Evolutionary conservation across 2,113 vertebrate species (phyloP).

Genomic region (Leptobrachium ailaonicum): DNA sequence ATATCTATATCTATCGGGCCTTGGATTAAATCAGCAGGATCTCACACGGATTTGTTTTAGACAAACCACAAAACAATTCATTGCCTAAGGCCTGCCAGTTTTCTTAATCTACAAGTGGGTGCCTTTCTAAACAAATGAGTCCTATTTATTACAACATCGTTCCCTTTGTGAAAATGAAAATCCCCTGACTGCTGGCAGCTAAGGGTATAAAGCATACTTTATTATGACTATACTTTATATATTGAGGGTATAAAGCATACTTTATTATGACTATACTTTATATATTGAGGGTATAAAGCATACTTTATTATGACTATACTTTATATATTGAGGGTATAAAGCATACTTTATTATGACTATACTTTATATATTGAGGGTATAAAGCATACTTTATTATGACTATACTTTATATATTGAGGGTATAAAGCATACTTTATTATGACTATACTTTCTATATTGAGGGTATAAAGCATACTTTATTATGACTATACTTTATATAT

Average conservation of each 20-base stretch:
- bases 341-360: not conserved
- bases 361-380: slow-evolving; percentile 5
- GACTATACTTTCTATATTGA: slow-evolving; percentile 11
- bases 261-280: not conserved
- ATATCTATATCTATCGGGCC: too few relatives aligned
- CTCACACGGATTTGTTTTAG: too few relatives aligned
- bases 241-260: not conserved
- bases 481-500: slow-evolving; percentile 12
- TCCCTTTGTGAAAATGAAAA: not conserved
- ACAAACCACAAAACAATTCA: not conserved
- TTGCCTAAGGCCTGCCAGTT: not conserved
- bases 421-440: not conserved
- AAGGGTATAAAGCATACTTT: too few relatives aligned
- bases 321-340: not conserved
- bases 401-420: slow-evolving; percentile 15
- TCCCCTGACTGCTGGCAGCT: slow-evolving; percentile 9
- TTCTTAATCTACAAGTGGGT: not conserved
- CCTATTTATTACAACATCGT: slow-evolving; percentile 7
- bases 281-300: not conserved
- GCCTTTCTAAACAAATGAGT: not conserved
- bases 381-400: slow-evolving; percentile 2
- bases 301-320: slow-evolving; percentile 19
- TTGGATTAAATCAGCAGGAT: too few relatives aligned
- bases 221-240: slow-evolving; percentile 14
- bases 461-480: not conserved